Base-by-base conservation (phyloP, 2,888 invertebrate genomes). In the Plagiodera versicolora region DNA sequence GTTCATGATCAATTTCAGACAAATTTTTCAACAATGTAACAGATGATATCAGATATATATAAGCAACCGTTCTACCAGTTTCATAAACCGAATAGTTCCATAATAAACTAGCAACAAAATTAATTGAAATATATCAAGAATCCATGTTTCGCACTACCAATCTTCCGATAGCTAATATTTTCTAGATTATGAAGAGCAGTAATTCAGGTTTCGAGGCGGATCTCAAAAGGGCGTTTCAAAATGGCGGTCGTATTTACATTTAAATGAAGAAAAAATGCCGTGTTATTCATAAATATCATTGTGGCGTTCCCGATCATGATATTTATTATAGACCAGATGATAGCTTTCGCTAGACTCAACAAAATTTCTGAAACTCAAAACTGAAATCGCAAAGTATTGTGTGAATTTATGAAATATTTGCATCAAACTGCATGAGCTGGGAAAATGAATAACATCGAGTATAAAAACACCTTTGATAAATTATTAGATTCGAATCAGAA, bases 221-320 rank as follows among this genome's bases (percentile, higher is more conserved):
- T 65, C 72, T 66, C 58, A 64, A 67, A 70, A 73, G 73, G 76
- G 76, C 76, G 76, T 72, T 70, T 71, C 75, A 74, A 76, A 74
- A 76, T 75, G 75, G 75, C 73, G 72, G 63, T 56, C 72, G 61
- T 72, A 76, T 76, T 75, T 75, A 73, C 76, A 76, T 76, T 73
- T 76, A 74, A 76, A 76, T 75, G 73, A 71, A 71, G 74, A 74
- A 73, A 75, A 69, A 67, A 53, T 24, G 60, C 64, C 17, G 50
- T 58, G 56, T 64, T 62, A 61, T 58, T 61, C 55, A 51, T 63
- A 52, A 30, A 35, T 19, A 20, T 14, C 10, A 44, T n/a, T 54
- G 55, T 54, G n/a, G 54, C 51, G 58, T 58, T 51, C 56, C 50
- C 63, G 63, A 65, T 65, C 63, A 65, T 60, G 61, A 61, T 62